Base-by-base conservation (phyloP, 2,888 invertebrate genomes). In the Coelopa pilipes region DNA sequence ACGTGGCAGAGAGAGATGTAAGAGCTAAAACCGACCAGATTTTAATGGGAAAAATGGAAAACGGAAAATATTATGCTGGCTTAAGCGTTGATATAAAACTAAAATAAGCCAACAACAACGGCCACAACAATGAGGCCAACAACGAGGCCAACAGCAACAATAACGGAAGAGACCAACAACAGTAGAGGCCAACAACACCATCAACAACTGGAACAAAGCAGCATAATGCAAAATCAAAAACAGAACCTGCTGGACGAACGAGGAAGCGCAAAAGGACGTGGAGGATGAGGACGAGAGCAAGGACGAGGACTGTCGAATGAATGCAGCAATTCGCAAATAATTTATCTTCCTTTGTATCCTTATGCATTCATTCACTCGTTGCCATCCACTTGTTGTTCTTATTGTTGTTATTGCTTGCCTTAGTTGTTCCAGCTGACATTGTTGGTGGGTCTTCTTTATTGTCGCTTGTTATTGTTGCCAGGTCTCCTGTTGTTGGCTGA, bases 281-380 rank as follows among this genome's bases (percentile, higher is more conserved):
- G 21, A 59, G 5, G 21, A n/a, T n/a, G 15, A 59, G 21, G 21
- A 59, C 59, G 21, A 34, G 5, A 55, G 17, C 1, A 55, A 17
- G 13, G 21, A 60, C 50, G 24, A 24, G 53, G 12, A 13, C 12
- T 21, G 13, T 11, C 13, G 5, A 17, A 34, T 53, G 68, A 62
- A 50, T 66, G 59, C 46, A 59, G 69, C 45, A 9, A 49, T 63
- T 71, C 63, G 53, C 17, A 46, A 74, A 63, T 68, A 63, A 75
- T 72, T 75, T 75, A 69, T 65, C 72, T 69, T 17, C 65, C 17
- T 63, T 72, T 67, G 50, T 59, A 34, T 19, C 63, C 69, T 55
- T 9, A 49, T 74, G 62, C 34, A 46, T 17, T 50, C 60, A 21
- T 67, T 60, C 19, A n/a, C 47, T 50, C 60, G 9, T 49, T 24